Evolutionary conservation across 2,888 invertebrate species (phyloP).

Genomic region (Caenorhabditis sulstoni): DNA sequence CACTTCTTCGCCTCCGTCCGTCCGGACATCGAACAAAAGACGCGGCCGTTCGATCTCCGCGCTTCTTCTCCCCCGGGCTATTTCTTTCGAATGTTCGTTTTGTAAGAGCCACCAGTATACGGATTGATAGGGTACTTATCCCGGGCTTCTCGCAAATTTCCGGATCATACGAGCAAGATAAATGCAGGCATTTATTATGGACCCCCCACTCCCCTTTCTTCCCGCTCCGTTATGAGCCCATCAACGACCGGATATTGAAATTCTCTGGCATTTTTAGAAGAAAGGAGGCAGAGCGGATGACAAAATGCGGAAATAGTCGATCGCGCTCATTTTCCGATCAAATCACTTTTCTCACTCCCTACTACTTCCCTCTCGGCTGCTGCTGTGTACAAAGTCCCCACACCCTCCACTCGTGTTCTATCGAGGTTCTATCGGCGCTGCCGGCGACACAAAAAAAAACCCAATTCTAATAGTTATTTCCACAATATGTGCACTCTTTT

Average conservation of each 20-base stretch:
- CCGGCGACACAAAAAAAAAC: conserved; percentile 25
- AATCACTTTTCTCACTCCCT: no score
- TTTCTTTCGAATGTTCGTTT: background rate
- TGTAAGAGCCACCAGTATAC: background rate
- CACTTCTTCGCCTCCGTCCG: background rate
- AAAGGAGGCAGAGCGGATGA: no score
- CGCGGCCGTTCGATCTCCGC: background rate
- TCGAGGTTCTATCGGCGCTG: conserved; percentile 30
- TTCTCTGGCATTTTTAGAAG: conserved; percentile 13
- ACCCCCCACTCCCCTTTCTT: background rate
- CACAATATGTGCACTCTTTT: conserved; percentile 54
- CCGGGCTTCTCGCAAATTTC: conserved; percentile 28
- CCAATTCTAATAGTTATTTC: conserved; percentile 58
- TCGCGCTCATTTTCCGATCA: no score
- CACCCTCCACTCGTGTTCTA: no score
- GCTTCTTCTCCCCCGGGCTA: no score
- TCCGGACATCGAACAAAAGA: conserved; percentile 1
- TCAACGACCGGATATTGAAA: conserved; percentile 42
- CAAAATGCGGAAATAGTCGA: no score
- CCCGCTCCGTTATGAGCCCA: conserved; percentile 3
- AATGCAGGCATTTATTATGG: conserved; percentile 37
- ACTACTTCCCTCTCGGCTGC: no score
- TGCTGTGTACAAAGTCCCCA: no score
- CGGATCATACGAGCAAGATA: conserved; percentile 40
- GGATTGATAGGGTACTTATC: conserved; percentile 18